phyloP scores from a whole-genome alignment of 2,888 invertebrate species.

The Conistra vaccinii region DNA sequence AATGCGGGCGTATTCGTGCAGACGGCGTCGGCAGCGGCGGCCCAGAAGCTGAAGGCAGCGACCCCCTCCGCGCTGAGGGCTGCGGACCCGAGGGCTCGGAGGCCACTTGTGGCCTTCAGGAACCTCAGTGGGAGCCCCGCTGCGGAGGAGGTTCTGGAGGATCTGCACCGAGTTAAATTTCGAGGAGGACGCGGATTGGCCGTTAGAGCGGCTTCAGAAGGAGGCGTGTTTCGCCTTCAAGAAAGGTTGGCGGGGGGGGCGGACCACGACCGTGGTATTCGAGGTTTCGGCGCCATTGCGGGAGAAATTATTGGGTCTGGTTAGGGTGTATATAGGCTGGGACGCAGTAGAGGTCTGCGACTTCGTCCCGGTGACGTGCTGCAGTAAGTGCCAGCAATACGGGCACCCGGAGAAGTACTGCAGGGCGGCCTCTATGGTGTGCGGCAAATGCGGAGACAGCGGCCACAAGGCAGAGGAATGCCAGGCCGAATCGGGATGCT shows the following conservation, averaged over 20 bases:
- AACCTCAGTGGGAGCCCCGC: background rate
- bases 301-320: constrained; percentile 20
- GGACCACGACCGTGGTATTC: constrained; percentile 2
- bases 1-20: constrained; percentile 21
- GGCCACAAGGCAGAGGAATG: too few species aligned
- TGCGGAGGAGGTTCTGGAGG: accelerated
- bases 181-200: constrained; percentile 17
- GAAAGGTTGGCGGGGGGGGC: constrained; percentile 3
- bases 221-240: background rate
- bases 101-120: background rate
- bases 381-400: constrained; percentile 69
- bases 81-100: accelerated
- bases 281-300: background rate
- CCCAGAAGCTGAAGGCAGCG: background rate
- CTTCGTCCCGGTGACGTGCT: constrained; percentile 58
- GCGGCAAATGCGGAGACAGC: too few species aligned
- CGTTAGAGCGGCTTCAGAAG: accelerated
- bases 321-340: constrained; percentile 53
- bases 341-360: constrained; percentile 38
- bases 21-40: background rate
- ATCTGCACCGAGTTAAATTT: constrained; percentile 43
- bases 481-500: too few species aligned
- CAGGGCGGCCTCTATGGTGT: too few species aligned
- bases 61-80: accelerated
- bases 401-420: constrained; percentile 61